Percentiles rank a stretch among this genome's conserved stretches.
Conservation (phyloP, 2,888 invertebrate species). For the Erebia palarica region DNA sequence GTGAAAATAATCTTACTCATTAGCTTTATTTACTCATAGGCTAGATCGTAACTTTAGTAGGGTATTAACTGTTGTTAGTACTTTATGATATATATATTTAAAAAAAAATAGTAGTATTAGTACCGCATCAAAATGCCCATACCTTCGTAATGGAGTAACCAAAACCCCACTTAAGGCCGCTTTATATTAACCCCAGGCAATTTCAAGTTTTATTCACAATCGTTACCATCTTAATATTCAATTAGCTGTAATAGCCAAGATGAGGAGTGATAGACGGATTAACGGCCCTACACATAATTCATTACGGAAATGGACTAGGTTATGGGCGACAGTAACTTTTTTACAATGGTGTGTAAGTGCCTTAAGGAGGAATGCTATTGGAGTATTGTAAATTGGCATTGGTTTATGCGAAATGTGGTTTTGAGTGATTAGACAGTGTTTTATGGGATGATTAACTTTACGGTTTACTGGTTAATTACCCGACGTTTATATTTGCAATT, state of each 20-base stretch:
- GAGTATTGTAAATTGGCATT: slow-evolving; percentile 40
- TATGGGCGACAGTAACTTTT: slow-evolving; percentile 57
- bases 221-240: slow-evolving; percentile 71
- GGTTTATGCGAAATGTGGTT: slow-evolving; percentile 33
- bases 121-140: background rate
- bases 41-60: too few species aligned
- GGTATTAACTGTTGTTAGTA: too few species aligned
- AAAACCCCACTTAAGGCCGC: slow-evolving; percentile 26
- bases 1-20: too few species aligned
- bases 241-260: slow-evolving; percentile 71
- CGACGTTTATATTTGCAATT: background rate
- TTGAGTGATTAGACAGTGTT: slow-evolving; percentile 32
- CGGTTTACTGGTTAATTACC: background rate
- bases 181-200: slow-evolving; percentile 48
- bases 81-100: too few species aligned
- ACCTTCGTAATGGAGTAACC: slow-evolving; percentile 19
- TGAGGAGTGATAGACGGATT: slow-evolving; percentile 65
- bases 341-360: slow-evolving; percentile 44
- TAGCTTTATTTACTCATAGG: too few species aligned
- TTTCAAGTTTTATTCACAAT: slow-evolving; percentile 70
- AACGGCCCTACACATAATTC: slow-evolving; percentile 70
- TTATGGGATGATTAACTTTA: slow-evolving; percentile 11
- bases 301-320: slow-evolving; percentile 72
- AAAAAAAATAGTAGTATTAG: background rate
- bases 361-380: slow-evolving; percentile 40